These are phyloP conservation scores for Lasioglossum leucozonium DNA, from an alignment of 2,888 invertebrate species.

Conservation along the genomic window DNA sequence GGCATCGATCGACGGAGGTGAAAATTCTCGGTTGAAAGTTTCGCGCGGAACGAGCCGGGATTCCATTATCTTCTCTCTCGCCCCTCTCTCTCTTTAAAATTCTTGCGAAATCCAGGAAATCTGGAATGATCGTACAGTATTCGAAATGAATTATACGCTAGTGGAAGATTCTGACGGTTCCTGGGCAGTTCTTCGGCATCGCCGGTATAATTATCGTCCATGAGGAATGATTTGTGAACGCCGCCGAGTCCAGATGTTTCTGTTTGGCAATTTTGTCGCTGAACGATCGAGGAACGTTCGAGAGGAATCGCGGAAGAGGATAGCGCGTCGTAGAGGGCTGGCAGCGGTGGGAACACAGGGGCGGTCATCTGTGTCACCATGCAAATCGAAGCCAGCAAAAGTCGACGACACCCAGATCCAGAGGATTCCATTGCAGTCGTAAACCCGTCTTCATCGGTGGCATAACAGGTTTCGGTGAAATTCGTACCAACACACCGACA, in stretches of 20 bases:
- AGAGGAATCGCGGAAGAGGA: background rate
- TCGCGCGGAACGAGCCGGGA: background rate
- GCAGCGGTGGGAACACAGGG: slow-evolving; percentile 13
- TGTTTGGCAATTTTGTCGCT: background rate
- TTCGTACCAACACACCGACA: slow-evolving; percentile 62
- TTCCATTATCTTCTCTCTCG: background rate
- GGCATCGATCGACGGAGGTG: background rate
- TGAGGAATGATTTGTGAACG: background rate
- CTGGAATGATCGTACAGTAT: background rate
- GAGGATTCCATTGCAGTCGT: slow-evolving; percentile 65
- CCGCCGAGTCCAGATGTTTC: background rate
- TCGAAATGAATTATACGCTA: background rate
- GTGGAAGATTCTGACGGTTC: background rate
- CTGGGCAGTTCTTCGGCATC: background rate
- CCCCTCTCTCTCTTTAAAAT: background rate
- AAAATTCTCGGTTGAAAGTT: background rate
- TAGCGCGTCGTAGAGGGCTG: background rate
- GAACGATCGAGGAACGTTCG: background rate
- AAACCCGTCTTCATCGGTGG: slow-evolving; percentile 71
- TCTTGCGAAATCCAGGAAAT: background rate
- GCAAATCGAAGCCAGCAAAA: slow-evolving; percentile 64
- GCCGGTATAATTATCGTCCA: background rate
- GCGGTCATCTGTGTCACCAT: slow-evolving; percentile 62
- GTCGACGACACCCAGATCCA: slow-evolving; percentile 67
- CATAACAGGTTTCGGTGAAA: slow-evolving; percentile 75